Evolutionary conservation across 2,888 invertebrate genomes (phyloP).

Genomic region (Rhamphomyia laevipes): DNA sequence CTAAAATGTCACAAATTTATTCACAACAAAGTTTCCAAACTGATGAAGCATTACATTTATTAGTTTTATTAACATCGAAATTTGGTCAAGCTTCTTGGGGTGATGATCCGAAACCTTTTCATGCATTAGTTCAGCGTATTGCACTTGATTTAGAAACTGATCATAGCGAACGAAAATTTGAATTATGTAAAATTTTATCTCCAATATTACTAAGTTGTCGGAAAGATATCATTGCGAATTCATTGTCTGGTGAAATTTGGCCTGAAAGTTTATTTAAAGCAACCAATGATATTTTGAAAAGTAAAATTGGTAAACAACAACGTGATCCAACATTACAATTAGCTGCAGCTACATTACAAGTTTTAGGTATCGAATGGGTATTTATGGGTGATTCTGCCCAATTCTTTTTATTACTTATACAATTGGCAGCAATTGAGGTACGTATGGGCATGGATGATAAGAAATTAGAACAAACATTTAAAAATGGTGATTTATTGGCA

Average conservation of each 20-base stretch:
- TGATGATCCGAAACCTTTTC: conserved; percentile 64
- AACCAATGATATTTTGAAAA: conserved; percentile 69
- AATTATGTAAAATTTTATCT: conserved; percentile 67
- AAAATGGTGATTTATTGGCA: conserved; percentile 65
- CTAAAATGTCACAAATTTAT: conserved; percentile 76
- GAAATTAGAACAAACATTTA: conserved; percentile 64
- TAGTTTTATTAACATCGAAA: conserved; percentile 59
- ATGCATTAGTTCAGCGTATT: conserved; percentile 70
- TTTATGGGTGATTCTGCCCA: conserved; percentile 67
- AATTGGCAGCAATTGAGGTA: conserved; percentile 83
- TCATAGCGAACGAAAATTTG: conserved; percentile 80
- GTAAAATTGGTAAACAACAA: conserved; percentile 77
- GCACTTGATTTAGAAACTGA: conserved; percentile 80
- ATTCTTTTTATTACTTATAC: conserved; percentile 72
- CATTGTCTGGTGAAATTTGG: conserved; percentile 65
- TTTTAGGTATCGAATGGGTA: conserved; percentile 77
- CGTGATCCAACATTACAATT: conserved; percentile 79
- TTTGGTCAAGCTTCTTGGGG: conserved; percentile 69
- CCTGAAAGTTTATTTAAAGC: conserved; percentile 71
- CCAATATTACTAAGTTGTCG: conserved; percentile 63
- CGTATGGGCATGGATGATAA: conserved; percentile 88
- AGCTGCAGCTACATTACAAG: conserved; percentile 66
- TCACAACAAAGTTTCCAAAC: conserved; percentile 80
- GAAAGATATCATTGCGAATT: conserved; percentile 49
- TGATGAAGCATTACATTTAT: conserved; percentile 73